Percentiles rank a stretch among this genome's conserved stretches.
These are phyloP conservation scores for Botrylloides violaceus DNA, from an alignment of 23 tunicate genomes.

Conservation along the genomic window DNA sequence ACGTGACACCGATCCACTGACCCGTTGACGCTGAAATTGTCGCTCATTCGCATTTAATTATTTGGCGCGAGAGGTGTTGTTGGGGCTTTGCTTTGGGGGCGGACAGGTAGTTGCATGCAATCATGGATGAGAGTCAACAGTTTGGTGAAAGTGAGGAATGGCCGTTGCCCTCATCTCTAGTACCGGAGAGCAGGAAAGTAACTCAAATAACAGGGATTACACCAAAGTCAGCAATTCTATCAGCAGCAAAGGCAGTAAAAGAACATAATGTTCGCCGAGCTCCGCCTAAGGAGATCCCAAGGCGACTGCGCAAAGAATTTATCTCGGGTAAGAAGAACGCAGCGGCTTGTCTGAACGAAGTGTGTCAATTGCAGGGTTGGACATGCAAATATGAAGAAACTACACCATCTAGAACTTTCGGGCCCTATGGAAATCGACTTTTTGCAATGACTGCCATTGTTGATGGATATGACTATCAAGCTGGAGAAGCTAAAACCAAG, in stretches of 20 bases:
- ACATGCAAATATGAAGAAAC: constrained; percentile 3
- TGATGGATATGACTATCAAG: constrained; percentile 1
- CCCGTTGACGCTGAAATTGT: too few species aligned
- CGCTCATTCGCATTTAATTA: too few species aligned
- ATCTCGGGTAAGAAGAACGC: constrained; percentile 16
- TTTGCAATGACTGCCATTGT: constrained; percentile 23
- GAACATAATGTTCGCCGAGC: not conserved
- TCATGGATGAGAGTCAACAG: too few species aligned
- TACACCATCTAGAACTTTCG: constrained; percentile 4
- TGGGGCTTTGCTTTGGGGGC: too few species aligned
- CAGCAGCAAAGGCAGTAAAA: constrained; percentile 4
- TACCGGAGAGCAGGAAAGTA: constrained; percentile 16
- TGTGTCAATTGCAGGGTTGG: constrained; percentile 19
- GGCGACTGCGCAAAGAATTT: not conserved
- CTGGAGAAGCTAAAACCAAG: constrained; percentile 18
- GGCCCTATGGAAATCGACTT: not conserved
- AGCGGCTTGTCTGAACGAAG: constrained; percentile 20
- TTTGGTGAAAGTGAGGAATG: too few species aligned
- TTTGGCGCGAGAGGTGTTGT: too few species aligned
- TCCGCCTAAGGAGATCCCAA: constrained; percentile 18
- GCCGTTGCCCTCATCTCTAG: constrained; percentile 4
- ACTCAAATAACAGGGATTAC: constrained; percentile 19
- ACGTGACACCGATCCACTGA: too few species aligned
- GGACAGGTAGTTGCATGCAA: too few species aligned
- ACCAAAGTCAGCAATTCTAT: constrained; percentile 18